Conservation (phyloP, 2,113 vertebrate species). For the Erythrolamprus reginae region DNA sequence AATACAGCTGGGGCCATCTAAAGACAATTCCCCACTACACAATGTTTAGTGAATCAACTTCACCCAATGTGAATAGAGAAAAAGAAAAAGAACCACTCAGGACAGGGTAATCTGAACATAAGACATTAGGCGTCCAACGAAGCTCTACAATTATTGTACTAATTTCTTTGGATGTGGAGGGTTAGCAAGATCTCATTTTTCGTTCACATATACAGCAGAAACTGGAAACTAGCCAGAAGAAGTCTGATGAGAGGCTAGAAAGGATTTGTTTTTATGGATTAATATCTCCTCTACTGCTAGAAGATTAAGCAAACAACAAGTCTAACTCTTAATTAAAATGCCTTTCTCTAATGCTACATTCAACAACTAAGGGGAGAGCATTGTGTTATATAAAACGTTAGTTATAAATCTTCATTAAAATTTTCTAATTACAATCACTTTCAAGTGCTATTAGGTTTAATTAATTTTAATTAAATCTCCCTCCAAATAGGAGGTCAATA, state of each 20-base stretch:
- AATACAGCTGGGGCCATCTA: too few relatives aligned
- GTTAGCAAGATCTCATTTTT: not conserved
- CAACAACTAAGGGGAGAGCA: constrained; percentile 18
- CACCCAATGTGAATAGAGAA: not conserved
- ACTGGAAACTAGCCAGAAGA: not conserved
- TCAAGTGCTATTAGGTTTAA: constrained; percentile 53
- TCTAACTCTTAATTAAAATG: constrained; percentile 40
- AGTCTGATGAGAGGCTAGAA: not conserved
- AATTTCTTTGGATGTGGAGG: not conserved
- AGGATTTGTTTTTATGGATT: constrained; percentile 32
- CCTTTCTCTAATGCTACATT: not conserved
- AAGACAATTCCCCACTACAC: not conserved
- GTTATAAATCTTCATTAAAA: constrained; percentile 31
- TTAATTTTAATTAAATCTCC: constrained; percentile 60
- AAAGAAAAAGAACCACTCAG: not conserved
- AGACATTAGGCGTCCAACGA: not conserved
- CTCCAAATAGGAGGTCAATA: constrained; percentile 46
- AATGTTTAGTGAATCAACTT: not conserved
- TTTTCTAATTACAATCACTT: constrained; percentile 30
- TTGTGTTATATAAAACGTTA: constrained; percentile 29
- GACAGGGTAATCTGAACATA: not conserved
- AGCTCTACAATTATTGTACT: not conserved
- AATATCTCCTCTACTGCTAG: constrained; percentile 12
- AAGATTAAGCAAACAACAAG: constrained; percentile 28
- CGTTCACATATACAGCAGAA: not conserved